These are phyloP conservation scores for Pseudoips prasinana DNA, from an alignment of 2,888 invertebrate species.

Conservation along the genomic window DNA sequence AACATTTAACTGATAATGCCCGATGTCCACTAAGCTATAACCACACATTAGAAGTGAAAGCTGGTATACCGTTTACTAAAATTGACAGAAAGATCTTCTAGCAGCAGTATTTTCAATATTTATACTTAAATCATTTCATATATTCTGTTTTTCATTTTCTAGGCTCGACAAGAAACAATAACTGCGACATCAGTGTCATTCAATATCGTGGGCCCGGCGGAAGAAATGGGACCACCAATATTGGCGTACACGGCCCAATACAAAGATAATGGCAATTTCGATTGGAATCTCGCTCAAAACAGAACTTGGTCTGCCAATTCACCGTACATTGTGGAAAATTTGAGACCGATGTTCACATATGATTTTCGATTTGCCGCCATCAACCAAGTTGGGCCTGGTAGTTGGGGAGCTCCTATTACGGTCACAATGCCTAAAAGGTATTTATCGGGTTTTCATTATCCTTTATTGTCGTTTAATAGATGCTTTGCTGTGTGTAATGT, in stretches of 20 bases:
- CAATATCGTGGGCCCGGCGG: constrained; percentile 87
- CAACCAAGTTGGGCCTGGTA: constrained; percentile 91
- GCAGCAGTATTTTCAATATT: no score
- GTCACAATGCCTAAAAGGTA: constrained; percentile 88
- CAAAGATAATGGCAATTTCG: constrained; percentile 84
- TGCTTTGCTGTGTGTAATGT: no score
- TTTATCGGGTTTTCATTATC: not conserved
- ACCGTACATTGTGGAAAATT: constrained; percentile 89
- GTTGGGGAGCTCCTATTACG: constrained; percentile 85
- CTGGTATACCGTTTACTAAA: no score
- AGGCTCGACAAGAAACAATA: constrained; percentile 85
- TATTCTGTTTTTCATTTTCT: constrained; percentile 31
- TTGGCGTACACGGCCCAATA: constrained; percentile 89
- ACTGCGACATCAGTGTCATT: constrained; percentile 94
- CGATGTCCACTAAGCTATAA: no score
- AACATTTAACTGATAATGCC: no score
- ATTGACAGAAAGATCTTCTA: no score
- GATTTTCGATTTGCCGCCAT: constrained; percentile 92
- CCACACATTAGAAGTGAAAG: no score
- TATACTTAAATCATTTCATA: not conserved
- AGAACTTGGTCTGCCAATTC: constrained; percentile 91
- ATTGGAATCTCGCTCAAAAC: constrained; percentile 86
- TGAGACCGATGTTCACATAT: constrained; percentile 89
- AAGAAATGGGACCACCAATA: constrained; percentile 89
- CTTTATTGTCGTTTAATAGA: not conserved